Evolutionary conservation across 1,140 invertebrate genomes (phyloP).

Genomic region (Luehdorfia chinensis): DNA sequence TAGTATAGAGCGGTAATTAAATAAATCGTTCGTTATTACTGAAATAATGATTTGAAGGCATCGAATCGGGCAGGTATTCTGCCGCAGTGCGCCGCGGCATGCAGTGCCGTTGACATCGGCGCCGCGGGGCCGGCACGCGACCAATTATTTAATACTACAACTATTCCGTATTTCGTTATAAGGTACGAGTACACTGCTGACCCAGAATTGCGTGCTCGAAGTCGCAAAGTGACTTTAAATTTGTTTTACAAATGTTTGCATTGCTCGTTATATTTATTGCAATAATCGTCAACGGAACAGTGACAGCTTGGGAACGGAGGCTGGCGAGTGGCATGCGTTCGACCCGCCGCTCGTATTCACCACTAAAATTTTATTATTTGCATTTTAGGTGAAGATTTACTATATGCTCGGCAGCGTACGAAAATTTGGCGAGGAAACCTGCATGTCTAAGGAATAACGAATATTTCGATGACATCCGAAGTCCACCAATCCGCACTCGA

Average conservation of each 20-base stretch:
- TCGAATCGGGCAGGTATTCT: conserved; percentile 26
- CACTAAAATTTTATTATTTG: too few species aligned
- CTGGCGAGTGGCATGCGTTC: too few species aligned
- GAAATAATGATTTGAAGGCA: conserved; percentile 11
- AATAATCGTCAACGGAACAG: background rate
- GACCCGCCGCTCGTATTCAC: too few species aligned
- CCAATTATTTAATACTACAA: conserved; percentile 45
- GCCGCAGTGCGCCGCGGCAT: conserved; percentile 50
- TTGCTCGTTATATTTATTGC: too few species aligned
- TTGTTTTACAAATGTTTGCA: background rate
- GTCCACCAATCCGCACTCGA: too few species aligned
- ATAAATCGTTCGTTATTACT: background rate
- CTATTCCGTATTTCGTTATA: conserved; percentile 36
- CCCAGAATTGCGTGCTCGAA: background rate
- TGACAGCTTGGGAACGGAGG: background rate
- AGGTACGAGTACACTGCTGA: conserved; percentile 2
- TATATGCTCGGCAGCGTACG: too few species aligned
- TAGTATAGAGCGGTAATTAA: too few species aligned
- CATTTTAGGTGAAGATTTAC: too few species aligned
- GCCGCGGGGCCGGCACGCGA: conserved; percentile 51
- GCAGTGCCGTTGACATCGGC: conserved; percentile 50
- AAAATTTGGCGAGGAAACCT: too few species aligned
- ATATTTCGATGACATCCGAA: too few species aligned
- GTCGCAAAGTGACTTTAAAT: background rate
- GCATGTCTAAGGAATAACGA: too few species aligned